These are phyloP conservation scores for Merluccius polli DNA, from an alignment of 2,797 vertebrate species.

Conservation along the genomic window DNA sequence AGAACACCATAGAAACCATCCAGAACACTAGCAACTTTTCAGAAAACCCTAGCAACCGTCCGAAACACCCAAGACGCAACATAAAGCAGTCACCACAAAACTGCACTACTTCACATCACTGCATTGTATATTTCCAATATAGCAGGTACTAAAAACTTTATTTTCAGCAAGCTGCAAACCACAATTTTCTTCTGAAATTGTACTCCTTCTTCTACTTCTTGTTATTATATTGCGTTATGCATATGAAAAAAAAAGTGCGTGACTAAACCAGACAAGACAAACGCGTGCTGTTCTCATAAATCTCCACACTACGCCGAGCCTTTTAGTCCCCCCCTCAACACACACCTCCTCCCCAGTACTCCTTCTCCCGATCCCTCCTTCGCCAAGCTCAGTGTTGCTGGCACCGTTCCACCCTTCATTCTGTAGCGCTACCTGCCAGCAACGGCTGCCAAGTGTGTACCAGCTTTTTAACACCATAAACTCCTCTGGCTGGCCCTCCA, in stretches of 20 bases:
- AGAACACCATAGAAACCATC: no score
- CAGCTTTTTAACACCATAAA: conserved; percentile 62
- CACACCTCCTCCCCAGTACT: conserved; percentile 4
- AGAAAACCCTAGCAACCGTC: no score
- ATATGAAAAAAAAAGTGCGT: background rate
- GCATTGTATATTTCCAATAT: no score
- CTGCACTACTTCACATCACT: no score
- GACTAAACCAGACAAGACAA: conserved; percentile 19
- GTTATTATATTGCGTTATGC: background rate
- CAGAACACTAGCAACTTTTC: no score
- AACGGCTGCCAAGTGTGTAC: conserved; percentile 60
- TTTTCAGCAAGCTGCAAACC: no score
- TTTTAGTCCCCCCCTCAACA: background rate
- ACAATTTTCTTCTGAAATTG: no score
- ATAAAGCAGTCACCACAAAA: no score
- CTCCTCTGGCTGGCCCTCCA: conserved; percentile 59
- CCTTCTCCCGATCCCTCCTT: conserved; percentile 29
- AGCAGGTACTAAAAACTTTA: no score
- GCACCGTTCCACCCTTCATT: conserved; percentile 47
- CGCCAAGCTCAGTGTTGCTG: conserved; percentile 44
- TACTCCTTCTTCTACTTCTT: no score
- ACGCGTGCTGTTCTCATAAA: conserved; percentile 24
- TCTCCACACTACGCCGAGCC: background rate
- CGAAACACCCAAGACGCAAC: no score
- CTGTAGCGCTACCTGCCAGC: conserved; percentile 62